phyloP scores from a whole-genome alignment of 2,113 vertebrate genomes.

The Apodemus sylvaticus region DNA sequence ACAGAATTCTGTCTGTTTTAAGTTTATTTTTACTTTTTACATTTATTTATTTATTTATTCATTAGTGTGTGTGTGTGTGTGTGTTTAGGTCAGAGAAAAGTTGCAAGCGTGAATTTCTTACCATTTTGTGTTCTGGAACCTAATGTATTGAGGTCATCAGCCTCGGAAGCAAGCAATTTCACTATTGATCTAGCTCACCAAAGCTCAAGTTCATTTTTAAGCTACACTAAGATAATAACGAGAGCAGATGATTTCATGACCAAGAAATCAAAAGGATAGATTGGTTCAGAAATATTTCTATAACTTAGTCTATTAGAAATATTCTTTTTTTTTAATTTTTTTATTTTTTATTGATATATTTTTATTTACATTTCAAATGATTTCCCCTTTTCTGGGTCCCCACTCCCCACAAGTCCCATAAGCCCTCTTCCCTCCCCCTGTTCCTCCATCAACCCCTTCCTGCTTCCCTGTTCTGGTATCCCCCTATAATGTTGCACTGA shows the following conservation, averaged over 20 bases:
- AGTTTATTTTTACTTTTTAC: neutral
- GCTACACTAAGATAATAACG: neutral
- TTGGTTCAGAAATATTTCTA: conserved; percentile 21
- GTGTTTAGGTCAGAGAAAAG: neutral
- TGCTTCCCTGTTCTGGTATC: too few relatives aligned
- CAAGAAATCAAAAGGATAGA: conserved; percentile 6
- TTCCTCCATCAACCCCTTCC: too few relatives aligned
- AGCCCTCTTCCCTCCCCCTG: too few relatives aligned
- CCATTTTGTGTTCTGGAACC: neutral
- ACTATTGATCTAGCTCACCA: neutral
- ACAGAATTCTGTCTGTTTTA: conserved; percentile 27
- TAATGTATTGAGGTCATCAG: neutral
- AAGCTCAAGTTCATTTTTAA: neutral
- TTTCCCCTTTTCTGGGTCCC: too few relatives aligned
- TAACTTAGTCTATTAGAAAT: neutral
- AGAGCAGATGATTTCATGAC: neutral
- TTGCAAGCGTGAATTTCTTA: neutral
- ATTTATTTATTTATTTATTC: neutral
- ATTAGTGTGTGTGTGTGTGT: neutral
- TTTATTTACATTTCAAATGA: too few relatives aligned
- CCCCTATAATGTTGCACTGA: too few relatives aligned
- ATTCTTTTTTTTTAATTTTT: too few relatives aligned
- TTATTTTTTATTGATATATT: too few relatives aligned
- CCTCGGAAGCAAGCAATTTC: neutral
- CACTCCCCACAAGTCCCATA: too few relatives aligned